phyloP scores from a whole-genome alignment of 2,113 vertebrate species.

The Loxodonta africana region DNA sequence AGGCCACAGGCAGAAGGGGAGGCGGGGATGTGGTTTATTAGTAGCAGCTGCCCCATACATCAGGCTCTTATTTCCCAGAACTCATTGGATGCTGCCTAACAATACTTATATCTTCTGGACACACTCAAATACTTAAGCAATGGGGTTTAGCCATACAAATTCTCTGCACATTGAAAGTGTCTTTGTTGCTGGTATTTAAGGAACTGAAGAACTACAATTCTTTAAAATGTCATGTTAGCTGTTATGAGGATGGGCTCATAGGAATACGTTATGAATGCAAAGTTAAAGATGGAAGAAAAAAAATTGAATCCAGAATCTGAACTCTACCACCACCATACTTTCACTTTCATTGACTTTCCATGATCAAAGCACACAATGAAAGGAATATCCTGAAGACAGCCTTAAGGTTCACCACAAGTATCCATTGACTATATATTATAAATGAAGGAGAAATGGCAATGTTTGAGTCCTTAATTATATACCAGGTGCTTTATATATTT shows the following conservation, averaged over 20 bases:
- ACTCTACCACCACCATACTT: fast-evolving
- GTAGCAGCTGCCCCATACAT: constrained; percentile 51
- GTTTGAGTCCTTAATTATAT: not conserved
- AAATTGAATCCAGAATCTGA: not conserved
- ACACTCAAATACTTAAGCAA: not conserved
- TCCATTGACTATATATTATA: fast-evolving
- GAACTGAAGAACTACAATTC: not conserved
- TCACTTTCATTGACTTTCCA: not conserved
- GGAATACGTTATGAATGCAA: not conserved
- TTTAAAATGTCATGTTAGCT: not conserved
- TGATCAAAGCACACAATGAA: too few species aligned
- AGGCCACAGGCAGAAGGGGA: constrained; percentile 24
- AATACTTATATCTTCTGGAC: not conserved
- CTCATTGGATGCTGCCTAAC: not conserved
- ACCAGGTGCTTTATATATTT: not conserved
- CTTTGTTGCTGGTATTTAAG: not conserved
- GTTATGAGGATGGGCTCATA: not conserved
- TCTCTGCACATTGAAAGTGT: not conserved
- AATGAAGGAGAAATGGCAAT: not conserved
- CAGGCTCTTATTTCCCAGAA: constrained; percentile 1
- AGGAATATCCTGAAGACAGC: fast-evolving
- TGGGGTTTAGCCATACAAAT: not conserved
- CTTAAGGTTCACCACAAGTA: not conserved
- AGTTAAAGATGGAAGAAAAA: not conserved
- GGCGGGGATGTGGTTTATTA: not conserved